phyloP scores from a whole-genome alignment of 2,113 vertebrate species.

The Hemiprocne comata region DNA sequence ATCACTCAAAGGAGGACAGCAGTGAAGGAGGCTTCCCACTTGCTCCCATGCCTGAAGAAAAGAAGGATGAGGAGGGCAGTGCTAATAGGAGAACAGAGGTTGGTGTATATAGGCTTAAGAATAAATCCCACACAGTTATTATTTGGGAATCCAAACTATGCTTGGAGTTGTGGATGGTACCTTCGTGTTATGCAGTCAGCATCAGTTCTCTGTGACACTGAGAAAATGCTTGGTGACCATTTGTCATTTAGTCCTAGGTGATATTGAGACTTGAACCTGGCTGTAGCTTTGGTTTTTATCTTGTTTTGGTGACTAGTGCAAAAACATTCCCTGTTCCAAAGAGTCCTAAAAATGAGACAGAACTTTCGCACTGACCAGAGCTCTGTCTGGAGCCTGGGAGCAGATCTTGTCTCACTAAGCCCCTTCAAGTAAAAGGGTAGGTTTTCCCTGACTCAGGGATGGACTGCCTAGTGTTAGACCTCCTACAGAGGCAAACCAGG shows the following conservation, averaged over 20 bases:
- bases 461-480: neutral
- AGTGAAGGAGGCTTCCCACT: constrained; percentile 78
- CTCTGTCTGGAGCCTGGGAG: neutral
- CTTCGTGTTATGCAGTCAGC: rapidly evolving
- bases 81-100: constrained; percentile 90
- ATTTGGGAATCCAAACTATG: neutral
- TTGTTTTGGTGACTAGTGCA: neutral
- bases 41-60: constrained; percentile 79
- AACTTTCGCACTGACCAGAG: neutral
- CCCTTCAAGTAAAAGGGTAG: neutral
- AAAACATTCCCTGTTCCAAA: neutral
- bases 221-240: neutral
- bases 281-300: neutral
- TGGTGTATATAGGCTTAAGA: constrained; percentile 21
- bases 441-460: neutral
- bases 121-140: neutral
- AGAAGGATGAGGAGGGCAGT: constrained; percentile 92
- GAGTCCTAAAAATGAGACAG: neutral
- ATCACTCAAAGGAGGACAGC: constrained; percentile 80
- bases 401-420: neutral
- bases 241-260: neutral
- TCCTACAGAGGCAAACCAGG: neutral
- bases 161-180: neutral
- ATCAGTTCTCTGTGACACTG: neutral
- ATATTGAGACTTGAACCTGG: neutral